A percentile compares a stretch with the other conserved stretches of the same genome.
Evolutionary conservation across 2,888 invertebrate genomes (phyloP).

Genomic region (Drosophila prostipennis): DNA sequence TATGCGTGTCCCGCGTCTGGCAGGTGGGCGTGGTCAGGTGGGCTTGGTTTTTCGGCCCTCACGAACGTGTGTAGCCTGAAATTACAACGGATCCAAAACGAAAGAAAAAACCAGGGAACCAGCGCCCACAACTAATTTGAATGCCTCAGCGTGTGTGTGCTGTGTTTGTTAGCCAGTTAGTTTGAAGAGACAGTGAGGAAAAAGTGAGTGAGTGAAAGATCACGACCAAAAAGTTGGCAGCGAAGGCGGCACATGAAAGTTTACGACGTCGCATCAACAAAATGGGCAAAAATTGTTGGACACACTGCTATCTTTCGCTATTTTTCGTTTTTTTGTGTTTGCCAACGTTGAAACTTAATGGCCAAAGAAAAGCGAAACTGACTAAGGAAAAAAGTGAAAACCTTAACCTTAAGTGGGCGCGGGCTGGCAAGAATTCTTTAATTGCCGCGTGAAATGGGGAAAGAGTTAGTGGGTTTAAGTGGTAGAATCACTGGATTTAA

Average conservation of each 20-base stretch:
- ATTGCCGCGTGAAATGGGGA: constrained; percentile 16
- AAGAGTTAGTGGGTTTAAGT: constrained; percentile 12
- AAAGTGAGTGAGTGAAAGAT: constrained; percentile 72
- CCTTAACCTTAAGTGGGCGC: constrained; percentile 37
- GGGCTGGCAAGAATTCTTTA: constrained; percentile 38
- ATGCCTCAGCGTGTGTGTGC: constrained; percentile 61
- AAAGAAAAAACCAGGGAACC: constrained; percentile 26
- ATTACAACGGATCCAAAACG: constrained; percentile 63
- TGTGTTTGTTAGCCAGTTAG: constrained; percentile 50
- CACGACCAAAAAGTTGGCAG: constrained; percentile 76
- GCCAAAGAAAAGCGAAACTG: constrained; percentile 49
- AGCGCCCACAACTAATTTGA: constrained; percentile 76
- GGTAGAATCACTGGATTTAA: constrained; percentile 10
- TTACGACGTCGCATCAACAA: constrained; percentile 62
- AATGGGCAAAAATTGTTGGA: constrained; percentile 61
- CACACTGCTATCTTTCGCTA: constrained; percentile 28
- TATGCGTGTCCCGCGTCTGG: constrained; percentile 66
- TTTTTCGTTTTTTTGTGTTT: constrained; percentile 1
- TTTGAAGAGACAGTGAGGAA: constrained; percentile 21
- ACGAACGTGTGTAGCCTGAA: constrained; percentile 69
- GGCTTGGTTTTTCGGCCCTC: constrained; percentile 39
- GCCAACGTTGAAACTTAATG: constrained; percentile 36
- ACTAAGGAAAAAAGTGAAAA: constrained; percentile 40
- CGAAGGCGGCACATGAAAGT: constrained; percentile 77
- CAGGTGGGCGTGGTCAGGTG: constrained; percentile 25